Evolutionary conservation across 1,140 invertebrate species (phyloP), one percentile per base, ranked within the genome.

Genomic region (Harpegnathos saltator): DNA sequence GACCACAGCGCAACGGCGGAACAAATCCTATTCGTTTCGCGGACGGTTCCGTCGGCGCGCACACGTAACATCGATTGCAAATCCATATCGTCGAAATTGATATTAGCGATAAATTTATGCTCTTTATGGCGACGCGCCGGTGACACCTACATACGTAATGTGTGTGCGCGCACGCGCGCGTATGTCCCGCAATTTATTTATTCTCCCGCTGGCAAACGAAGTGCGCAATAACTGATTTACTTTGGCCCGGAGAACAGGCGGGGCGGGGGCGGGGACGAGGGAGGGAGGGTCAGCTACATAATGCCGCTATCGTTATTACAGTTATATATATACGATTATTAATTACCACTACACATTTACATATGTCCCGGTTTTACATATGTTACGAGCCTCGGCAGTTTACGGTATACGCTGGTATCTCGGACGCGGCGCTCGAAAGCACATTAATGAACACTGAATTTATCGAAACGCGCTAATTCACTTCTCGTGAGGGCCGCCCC

Each of bases 1-100:
- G 71, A 44, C 66, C 59, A 66, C 50, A 59, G 58, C 15, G 68
- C 29, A 69, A 84, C 82, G 75, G 38, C 12, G 68, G 62, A 84
- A 87, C 77, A 87, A 87, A 87, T 87, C 85, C 86, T 86, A 74
- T 87, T 87, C 82, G 80, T 86, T 87, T 73, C 73, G 38, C 81
- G 56, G 15, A 52, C 44, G 52, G 33, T 61, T 63, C 52, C 65
- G 24, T 24, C 62, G 52, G 15, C 17, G 19, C 22, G 22, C 63
- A 58, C 26, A 59, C 50, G 22, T 54, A 59, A 33, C 50, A 74
- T 63, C 74, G 85, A 87, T 81, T 77, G 75, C 61, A 65, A 84
- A 84, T 87, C 72, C 58, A 71, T 71, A 84, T 80, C 85, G 61
- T 50, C 24, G 52, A 75, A 87, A 87, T 88, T 81, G 75, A 87